A percentile compares a stretch with the other conserved stretches of the same genome.
Evolutionary conservation across 2,113 vertebrate species (phyloP).

Genomic region (Orientallactaga bullata): DNA sequence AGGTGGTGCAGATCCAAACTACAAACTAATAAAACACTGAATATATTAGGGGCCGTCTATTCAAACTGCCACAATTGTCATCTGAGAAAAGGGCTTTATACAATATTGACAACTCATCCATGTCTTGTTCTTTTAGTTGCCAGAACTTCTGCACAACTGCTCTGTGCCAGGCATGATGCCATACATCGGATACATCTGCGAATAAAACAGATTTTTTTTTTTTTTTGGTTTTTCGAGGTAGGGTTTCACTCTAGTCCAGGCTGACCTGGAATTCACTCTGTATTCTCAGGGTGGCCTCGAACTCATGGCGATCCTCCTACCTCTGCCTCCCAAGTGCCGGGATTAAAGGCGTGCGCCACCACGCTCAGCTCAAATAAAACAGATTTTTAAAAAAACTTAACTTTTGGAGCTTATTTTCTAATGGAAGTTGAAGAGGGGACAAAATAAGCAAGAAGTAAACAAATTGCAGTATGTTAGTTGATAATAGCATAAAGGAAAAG

Average conservation of each 20-base stretch:
- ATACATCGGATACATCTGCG: neutral
- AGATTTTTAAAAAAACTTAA: no score
- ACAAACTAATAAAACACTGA: no score
- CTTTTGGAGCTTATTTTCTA: neutral
- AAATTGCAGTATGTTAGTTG: neutral
- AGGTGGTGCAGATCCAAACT: no score
- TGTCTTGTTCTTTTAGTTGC: neutral
- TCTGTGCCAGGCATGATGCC: neutral
- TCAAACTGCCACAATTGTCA: neutral
- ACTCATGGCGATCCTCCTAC: no score
- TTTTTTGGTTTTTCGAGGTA: no score
- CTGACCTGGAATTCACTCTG: no score
- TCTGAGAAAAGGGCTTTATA: neutral
- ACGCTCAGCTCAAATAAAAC: no score
- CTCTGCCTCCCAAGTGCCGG: no score
- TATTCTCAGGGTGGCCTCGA: no score
- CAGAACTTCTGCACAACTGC: neutral
- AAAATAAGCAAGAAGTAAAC: conserved; percentile 21
- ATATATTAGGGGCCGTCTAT: no score
- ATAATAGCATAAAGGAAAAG: neutral
- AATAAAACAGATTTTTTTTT: conserved; percentile 36
- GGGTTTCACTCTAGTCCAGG: no score
- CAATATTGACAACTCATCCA: neutral
- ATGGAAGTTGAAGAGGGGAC: neutral
- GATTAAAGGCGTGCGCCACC: no score